A percentile compares a stretch with the other conserved stretches of the same genome.
Conservation (phyloP, 2,797 vertebrate genomes). For the Ambastaia sidthimunki region DNA sequence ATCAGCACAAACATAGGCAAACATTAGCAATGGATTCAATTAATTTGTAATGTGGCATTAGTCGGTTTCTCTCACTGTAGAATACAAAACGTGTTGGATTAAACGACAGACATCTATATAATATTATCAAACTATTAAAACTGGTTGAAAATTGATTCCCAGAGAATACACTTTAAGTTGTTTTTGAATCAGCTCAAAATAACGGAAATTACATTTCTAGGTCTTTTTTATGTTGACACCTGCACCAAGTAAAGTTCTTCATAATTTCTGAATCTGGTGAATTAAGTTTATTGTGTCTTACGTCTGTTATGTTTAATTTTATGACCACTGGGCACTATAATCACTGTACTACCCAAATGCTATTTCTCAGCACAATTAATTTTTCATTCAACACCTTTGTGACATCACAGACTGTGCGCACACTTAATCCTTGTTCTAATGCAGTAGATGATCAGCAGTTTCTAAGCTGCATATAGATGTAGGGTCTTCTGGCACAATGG, state of each 20-base stretch:
- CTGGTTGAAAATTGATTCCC: too few relatives aligned
- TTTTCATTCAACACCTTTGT: slow-evolving; percentile 35
- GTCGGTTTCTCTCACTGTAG: too few relatives aligned
- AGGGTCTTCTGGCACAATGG: slow-evolving; percentile 36
- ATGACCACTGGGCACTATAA: slow-evolving; percentile 2
- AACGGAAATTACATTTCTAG: too few relatives aligned
- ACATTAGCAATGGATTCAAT: too few relatives aligned
- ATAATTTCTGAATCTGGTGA: slow-evolving; percentile 1
- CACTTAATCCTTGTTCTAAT: slow-evolving; percentile 36
- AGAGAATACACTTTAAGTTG: too few relatives aligned
- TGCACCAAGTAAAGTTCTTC: background rate
- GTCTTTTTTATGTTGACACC: background rate
- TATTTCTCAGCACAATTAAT: background rate
- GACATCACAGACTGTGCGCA: slow-evolving; percentile 3
- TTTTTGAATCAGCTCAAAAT: too few relatives aligned
- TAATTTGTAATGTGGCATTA: too few relatives aligned
- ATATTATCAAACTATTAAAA: too few relatives aligned
- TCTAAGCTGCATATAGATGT: slow-evolving; percentile 15
- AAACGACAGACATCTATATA: too few relatives aligned
- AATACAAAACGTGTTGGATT: too few relatives aligned
- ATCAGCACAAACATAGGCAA: too few relatives aligned
- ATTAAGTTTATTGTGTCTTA: background rate
- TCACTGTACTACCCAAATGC: background rate
- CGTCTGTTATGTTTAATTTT: background rate
- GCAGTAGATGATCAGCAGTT: slow-evolving; percentile 28